phyloP scores from a whole-genome alignment of 2,888 invertebrate species.

The Matsumyia berberina region DNA sequence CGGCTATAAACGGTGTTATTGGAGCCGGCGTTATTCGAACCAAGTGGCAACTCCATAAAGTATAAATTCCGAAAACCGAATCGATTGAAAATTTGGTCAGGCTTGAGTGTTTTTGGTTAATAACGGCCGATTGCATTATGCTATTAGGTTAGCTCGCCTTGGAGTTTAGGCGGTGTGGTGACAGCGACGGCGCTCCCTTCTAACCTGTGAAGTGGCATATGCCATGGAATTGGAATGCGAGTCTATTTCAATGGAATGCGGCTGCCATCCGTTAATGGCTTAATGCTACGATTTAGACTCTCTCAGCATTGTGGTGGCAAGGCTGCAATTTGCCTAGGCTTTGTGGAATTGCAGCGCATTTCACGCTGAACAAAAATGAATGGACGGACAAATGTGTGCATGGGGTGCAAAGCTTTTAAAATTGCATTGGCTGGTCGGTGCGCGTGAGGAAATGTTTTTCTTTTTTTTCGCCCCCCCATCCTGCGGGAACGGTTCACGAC shows the following conservation, averaged over 20 bases:
- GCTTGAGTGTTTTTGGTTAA: constrained; percentile 79
- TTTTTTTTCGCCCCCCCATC: constrained; percentile 10
- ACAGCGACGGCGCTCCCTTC: constrained; percentile 19
- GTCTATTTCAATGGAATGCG: constrained; percentile 64
- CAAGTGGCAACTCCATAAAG: constrained; percentile 59
- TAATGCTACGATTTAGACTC: constrained; percentile 63
- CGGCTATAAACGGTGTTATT: constrained; percentile 60
- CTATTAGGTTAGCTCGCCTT: constrained; percentile 77
- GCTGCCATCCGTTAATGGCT: constrained; percentile 64
- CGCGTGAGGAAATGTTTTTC: constrained; percentile 1
- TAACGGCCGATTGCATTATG: constrained; percentile 77
- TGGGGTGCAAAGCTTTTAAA: constrained; percentile 46
- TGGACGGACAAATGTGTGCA: constrained; percentile 24
- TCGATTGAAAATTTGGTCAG: constrained; percentile 78
- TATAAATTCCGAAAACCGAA: constrained; percentile 76
- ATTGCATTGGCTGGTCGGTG: constrained; percentile 13
- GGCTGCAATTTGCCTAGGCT: constrained; percentile 49
- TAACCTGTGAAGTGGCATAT: constrained; percentile 44
- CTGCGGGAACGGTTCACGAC: constrained; percentile 33
- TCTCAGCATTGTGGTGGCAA: constrained; percentile 48
- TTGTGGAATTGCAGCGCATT: constrained; percentile 42
- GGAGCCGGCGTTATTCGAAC: constrained; percentile 56
- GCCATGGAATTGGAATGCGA: constrained; percentile 39
- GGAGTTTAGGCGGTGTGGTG: constrained; percentile 51
- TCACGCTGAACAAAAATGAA: constrained; percentile 27